phyloP scores from a whole-genome alignment of 2,888 invertebrate species.

The Cerastoderma edule region DNA sequence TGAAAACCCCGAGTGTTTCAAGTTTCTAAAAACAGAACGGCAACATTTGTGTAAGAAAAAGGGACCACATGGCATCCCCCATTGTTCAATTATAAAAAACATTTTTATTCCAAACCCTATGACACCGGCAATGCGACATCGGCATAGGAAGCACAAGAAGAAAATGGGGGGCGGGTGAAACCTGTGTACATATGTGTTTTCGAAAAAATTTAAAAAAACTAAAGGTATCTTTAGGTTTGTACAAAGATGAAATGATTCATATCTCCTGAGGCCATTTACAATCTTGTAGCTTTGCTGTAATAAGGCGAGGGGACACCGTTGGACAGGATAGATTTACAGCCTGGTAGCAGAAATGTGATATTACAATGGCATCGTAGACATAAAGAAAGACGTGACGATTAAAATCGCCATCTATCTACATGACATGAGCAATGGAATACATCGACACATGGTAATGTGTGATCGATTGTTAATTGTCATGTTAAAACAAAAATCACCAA shows the following conservation, averaged over 20 bases:
- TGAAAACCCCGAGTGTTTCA: constrained; percentile 45
- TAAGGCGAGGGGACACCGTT: neutral
- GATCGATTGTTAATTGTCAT: constrained; percentile 10
- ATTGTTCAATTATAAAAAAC: constrained; percentile 10
- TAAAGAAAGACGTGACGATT: no score
- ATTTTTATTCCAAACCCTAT: neutral
- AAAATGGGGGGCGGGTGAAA: constrained; percentile 25
- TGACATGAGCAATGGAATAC: no score
- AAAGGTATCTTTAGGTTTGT: constrained; percentile 21
- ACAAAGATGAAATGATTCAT: constrained; percentile 6
- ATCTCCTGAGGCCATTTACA: constrained; percentile 20
- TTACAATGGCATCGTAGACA: constrained; percentile 24
- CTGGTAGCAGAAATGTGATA: constrained; percentile 26
- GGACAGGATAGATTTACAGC: constrained; percentile 4
- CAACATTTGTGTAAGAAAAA: constrained; percentile 15
- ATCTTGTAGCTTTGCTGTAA: constrained; percentile 16
- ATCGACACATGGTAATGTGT: constrained; percentile 10
- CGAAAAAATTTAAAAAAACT: constrained; percentile 11
- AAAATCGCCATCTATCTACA: no score
- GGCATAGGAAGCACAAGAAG: constrained; percentile 11
- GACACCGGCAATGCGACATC: neutral
- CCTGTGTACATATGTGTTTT: constrained; percentile 3
- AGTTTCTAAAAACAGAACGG: constrained; percentile 40
- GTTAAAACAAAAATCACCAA: constrained; percentile 17
- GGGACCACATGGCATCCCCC: constrained; percentile 13